Evolutionary conservation across 2,113 vertebrate species (phyloP).

Genomic region (Percopsis transmontana): DNA sequence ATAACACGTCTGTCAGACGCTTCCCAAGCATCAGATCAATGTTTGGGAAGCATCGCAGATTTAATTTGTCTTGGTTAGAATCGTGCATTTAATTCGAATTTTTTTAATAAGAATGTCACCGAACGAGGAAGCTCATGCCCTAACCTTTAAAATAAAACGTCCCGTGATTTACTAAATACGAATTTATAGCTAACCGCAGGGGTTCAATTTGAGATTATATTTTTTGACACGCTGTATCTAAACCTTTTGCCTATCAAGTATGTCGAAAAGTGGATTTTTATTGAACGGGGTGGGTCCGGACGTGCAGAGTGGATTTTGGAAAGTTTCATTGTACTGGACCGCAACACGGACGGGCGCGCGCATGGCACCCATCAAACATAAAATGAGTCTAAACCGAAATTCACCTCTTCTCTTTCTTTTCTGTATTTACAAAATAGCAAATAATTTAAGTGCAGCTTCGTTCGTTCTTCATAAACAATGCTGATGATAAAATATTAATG

Average conservation of each 20-base stretch:
- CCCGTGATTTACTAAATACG: conserved; percentile 36
- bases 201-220: conserved; percentile 32
- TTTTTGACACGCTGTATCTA: conserved; percentile 16
- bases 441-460: conserved; percentile 43
- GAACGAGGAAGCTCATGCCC: conserved; percentile 29
- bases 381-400: conserved; percentile 32
- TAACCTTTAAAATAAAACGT: conserved; percentile 68
- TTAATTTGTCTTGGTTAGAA: conserved; percentile 60
- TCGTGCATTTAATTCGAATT: neutral
- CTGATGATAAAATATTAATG: conserved; percentile 84
- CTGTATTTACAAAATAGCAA: no score
- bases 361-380: conserved; percentile 35
- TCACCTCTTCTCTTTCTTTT: no score
- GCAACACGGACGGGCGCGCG: no score
- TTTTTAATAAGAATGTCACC: conserved; percentile 59
- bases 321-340: no score
- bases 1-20: conserved; percentile 65
- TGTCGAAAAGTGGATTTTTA: no score
- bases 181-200: conserved; percentile 26
- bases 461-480: conserved; percentile 78
- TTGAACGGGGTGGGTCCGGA: no score
- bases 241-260: conserved; percentile 6
- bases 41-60: conserved; percentile 67
- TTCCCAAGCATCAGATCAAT: conserved; percentile 39
- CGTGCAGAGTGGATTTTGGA: no score